Evolutionary conservation across 2,113 vertebrate species (phyloP).

Genomic region (Zapus hudsonius): DNA sequence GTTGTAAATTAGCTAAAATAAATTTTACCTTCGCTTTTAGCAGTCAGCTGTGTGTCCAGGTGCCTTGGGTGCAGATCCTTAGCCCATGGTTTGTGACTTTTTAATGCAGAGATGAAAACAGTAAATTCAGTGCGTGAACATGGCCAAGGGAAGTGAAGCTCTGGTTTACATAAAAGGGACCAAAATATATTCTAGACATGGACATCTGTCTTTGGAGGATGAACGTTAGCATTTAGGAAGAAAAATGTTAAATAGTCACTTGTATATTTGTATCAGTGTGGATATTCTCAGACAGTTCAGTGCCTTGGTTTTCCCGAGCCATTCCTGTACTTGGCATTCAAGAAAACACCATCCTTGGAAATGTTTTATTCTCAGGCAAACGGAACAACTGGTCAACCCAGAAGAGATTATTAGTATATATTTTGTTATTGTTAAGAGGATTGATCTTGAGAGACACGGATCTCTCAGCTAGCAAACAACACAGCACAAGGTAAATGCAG

Average conservation of each 20-base stretch:
- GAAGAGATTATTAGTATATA: neutral
- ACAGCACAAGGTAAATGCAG: neutral
- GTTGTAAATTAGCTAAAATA: neutral
- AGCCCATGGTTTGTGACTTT: neutral
- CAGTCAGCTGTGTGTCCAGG: neutral
- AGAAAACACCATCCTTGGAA: neutral
- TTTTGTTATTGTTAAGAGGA: neutral
- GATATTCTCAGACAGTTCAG: neutral
- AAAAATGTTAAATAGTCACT: neutral
- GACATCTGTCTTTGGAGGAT: neutral
- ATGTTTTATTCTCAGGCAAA: neutral
- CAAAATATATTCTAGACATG: accelerated
- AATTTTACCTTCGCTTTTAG: no score
- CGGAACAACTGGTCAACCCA: neutral
- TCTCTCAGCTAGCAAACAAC: neutral
- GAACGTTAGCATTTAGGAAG: neutral
- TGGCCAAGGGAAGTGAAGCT: accelerated
- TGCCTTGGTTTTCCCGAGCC: neutral
- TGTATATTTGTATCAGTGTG: neutral
- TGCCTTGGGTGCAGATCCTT: neutral
- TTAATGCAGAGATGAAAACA: neutral
- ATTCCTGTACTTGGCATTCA: neutral
- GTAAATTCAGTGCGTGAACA: accelerated
- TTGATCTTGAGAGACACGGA: neutral
- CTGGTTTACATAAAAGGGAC: neutral